These are phyloP conservation scores for silkworm (Bombyx mori) DNA, from an alignment of 1,140 invertebrate species.

Conservation along the genomic window DNA sequence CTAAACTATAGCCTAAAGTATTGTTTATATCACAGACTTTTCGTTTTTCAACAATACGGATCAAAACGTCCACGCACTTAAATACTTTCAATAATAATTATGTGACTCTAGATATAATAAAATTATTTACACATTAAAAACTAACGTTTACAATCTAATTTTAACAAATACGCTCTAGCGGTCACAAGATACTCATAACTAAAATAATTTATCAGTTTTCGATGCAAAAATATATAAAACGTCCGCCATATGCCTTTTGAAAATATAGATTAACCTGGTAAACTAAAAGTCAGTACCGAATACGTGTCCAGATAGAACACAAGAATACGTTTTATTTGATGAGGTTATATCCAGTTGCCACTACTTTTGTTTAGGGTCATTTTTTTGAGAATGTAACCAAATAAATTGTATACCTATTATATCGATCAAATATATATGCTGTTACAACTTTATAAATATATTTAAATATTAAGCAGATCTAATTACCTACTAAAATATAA, in stretches of 20 bases:
- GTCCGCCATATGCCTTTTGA: constrained; percentile 72
- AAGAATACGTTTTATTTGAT: constrained; percentile 25
- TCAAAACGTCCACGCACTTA: constrained; percentile 70
- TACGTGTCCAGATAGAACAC: background rate
- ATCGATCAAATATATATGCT: background rate
- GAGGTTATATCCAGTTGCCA: constrained; percentile 59
- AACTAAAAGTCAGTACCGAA: constrained; percentile 11
- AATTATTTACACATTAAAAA: constrained; percentile 71
- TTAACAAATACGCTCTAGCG: constrained; percentile 67
- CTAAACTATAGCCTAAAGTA: constrained; percentile 66
- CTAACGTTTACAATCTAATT: constrained; percentile 67
- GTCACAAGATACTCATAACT: constrained; percentile 71
- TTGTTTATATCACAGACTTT: constrained; percentile 73
- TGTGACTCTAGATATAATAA: constrained; percentile 63
- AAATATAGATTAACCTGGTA: constrained; percentile 45
- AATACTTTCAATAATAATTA: constrained; percentile 69
- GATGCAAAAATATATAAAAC: constrained; percentile 73
- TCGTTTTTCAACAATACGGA: constrained; percentile 71
- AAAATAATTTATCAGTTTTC: constrained; percentile 72
- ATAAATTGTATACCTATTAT: background rate
- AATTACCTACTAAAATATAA: too few relatives aligned
- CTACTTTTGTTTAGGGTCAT: constrained; percentile 15
- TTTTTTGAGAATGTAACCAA: background rate
- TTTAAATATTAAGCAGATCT: too few relatives aligned
- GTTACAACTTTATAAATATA: too few relatives aligned